A percentile compares a stretch with the other conserved stretches of the same genome.
These are phyloP conservation scores for Raphicerus campestris DNA, from an alignment of 2,113 vertebrate species.

Conservation along the genomic window DNA sequence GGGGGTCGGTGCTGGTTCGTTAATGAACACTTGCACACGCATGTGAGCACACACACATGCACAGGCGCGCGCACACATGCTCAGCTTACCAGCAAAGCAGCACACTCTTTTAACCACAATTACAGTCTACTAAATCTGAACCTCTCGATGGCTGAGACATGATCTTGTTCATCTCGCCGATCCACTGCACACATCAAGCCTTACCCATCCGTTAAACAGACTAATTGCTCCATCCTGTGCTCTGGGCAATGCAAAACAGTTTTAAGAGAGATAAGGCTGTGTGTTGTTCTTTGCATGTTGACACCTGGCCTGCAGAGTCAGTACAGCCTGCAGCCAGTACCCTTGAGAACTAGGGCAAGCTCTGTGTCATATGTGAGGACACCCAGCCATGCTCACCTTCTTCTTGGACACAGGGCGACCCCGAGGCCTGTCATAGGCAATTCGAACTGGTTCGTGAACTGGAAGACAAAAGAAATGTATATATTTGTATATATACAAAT, in stretches of 20 bases:
- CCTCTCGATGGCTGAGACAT: neutral
- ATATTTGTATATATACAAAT: neutral
- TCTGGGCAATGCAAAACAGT: neutral
- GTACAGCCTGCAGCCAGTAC: too few species aligned
- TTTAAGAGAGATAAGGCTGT: neutral
- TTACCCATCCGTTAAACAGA: neutral
- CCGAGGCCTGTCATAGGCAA: slow-evolving; percentile 83
- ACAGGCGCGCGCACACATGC: accelerated
- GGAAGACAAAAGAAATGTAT: slow-evolving; percentile 61
- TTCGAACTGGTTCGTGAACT: slow-evolving; percentile 86
- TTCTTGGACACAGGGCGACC: slow-evolving; percentile 79
- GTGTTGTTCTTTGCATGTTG: neutral
- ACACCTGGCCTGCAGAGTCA: neutral
- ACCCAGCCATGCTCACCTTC: slow-evolving; percentile 77
- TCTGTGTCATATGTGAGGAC: neutral
- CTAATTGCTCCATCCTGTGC: neutral
- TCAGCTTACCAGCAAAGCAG: neutral
- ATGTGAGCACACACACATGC: too few species aligned
- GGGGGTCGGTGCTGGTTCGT: neutral
- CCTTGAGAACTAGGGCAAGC: neutral
- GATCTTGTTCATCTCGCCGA: neutral
- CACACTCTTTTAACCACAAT: neutral
- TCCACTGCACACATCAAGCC: neutral
- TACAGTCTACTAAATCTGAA: neutral
- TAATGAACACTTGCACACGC: neutral